These are phyloP conservation scores for Aphelenchoides fujianensis DNA, from an alignment of 1,140 invertebrate genomes.

Conservation along the genomic window DNA sequence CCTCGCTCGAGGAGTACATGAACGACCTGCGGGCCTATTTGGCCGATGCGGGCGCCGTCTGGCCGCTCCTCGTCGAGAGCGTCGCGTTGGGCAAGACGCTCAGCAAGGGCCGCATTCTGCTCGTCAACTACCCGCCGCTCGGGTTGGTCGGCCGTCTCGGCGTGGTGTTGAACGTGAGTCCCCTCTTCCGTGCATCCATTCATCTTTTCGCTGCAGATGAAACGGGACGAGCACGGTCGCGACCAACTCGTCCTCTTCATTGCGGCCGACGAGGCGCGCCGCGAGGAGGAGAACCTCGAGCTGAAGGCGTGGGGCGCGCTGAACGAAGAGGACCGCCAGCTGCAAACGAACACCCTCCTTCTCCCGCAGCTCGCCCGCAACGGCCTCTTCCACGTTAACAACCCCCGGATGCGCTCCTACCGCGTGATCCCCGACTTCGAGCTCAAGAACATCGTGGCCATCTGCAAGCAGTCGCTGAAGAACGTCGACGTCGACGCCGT, in stretches of 20 bases:
- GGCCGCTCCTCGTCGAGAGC: constrained; percentile 24
- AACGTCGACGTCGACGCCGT: constrained; percentile 38
- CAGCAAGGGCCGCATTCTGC: constrained; percentile 28
- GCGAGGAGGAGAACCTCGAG: constrained; percentile 17
- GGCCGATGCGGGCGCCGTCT: constrained; percentile 22
- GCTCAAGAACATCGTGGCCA: constrained; percentile 21
- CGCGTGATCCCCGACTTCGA: constrained; percentile 34
- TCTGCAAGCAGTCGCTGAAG: constrained; percentile 44
- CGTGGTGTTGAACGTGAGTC: constrained; percentile 40
- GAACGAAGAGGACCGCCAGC: constrained; percentile 34
- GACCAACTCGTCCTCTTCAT: not conserved
- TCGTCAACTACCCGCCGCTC: constrained; percentile 41
- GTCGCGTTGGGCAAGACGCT: constrained; percentile 32
- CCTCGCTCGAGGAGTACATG: constrained; percentile 28
- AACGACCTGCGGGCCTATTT: constrained; percentile 28
- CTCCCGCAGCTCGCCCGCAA: constrained; percentile 28
- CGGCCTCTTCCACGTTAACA: constrained; percentile 23
- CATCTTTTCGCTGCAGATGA: constrained; percentile 15
- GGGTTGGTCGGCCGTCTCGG: constrained; percentile 32
- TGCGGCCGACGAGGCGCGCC: constrained; percentile 17
- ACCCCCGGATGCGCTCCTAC: constrained; percentile 10
- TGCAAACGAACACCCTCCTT: constrained; percentile 16
- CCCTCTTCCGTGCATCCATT: constrained; percentile 15
- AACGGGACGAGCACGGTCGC: constrained; percentile 22
- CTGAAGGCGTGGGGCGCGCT: constrained; percentile 9